These are phyloP conservation scores for Oscheius onirici DNA, from an alignment of 2,888 invertebrate genomes.

Conservation along the genomic window DNA sequence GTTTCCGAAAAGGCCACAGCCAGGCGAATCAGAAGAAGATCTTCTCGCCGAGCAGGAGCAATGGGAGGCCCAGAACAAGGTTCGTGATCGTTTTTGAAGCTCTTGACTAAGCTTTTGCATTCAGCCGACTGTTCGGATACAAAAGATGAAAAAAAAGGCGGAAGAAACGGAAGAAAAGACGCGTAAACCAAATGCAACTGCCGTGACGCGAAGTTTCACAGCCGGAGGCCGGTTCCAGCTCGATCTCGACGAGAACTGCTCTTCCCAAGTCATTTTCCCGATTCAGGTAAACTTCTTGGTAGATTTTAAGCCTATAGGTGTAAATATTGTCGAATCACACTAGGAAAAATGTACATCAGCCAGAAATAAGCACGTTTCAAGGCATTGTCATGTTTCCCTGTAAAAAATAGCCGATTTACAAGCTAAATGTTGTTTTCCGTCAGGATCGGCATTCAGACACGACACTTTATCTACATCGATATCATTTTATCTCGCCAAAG, in stretches of 20 bases:
- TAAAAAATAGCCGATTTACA: too few species aligned
- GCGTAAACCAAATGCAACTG: background rate
- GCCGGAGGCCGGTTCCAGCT: background rate
- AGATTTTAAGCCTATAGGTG: background rate
- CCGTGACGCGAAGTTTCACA: background rate
- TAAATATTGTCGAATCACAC: too few species aligned
- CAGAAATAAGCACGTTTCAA: too few species aligned
- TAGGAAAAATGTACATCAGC: too few species aligned
- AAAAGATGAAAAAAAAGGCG: conserved; percentile 5
- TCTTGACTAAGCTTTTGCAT: background rate
- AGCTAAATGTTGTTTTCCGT: too few species aligned
- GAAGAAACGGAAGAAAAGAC: background rate
- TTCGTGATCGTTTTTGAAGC: background rate
- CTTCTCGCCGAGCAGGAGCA: conserved; percentile 45
- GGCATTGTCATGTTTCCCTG: too few species aligned
- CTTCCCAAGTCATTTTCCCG: conserved; percentile 2
- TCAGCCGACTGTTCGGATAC: conserved; percentile 17
- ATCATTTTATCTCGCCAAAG: too few species aligned
- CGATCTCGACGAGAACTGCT: background rate
- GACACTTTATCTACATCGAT: too few species aligned
- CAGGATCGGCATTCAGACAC: too few species aligned
- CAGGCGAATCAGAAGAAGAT: conserved; percentile 54
- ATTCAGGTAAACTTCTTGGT: background rate
- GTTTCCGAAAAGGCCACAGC: conserved; percentile 45
- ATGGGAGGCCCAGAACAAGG: conserved; percentile 32